A percentile compares a stretch with the other conserved stretches of the same genome.
These are phyloP conservation scores for Chinchilla lanigera DNA, from an alignment of 2,113 vertebrate genomes.

Conservation along the genomic window DNA sequence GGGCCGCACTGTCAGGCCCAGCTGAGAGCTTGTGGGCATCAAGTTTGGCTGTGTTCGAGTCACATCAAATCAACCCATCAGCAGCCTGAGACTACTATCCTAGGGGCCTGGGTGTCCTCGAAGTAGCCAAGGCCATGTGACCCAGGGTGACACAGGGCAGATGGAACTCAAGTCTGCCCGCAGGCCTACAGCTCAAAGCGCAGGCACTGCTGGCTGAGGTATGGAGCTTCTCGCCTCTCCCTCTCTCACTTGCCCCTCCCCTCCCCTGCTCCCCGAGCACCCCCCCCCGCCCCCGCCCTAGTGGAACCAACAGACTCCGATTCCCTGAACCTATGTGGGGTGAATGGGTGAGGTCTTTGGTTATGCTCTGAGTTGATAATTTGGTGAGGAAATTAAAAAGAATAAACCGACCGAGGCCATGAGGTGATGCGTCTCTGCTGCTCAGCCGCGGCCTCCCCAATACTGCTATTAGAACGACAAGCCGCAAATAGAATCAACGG, in stretches of 20 bases:
- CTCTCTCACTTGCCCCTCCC: slow-evolving; percentile 7
- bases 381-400: slow-evolving; percentile 63
- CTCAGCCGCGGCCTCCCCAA: neutral
- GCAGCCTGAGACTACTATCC: slow-evolving; percentile 42
- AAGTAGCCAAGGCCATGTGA: neutral
- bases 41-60: slow-evolving; percentile 21
- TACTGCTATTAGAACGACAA: neutral
- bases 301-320: neutral
- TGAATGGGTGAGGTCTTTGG: slow-evolving; percentile 85
- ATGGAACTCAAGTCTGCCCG: neutral
- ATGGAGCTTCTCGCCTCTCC: slow-evolving; percentile 10
- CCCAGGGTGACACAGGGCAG: neutral
- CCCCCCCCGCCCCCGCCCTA: neutral
- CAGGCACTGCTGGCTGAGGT: slow-evolving; percentile 73
- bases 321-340: slow-evolving; percentile 3
- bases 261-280: neutral
- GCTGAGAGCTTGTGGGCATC: neutral
- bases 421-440: neutral
- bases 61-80: slow-evolving; percentile 46
- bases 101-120: neutral
- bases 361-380: slow-evolving; percentile 76
- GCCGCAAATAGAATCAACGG: neutral
- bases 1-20: slow-evolving; percentile 38
- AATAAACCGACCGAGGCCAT: neutral
- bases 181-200: slow-evolving; percentile 29